Evolutionary conservation across 2,888 invertebrate genomes (phyloP).

Genomic region (Cheilosia pagana): DNA sequence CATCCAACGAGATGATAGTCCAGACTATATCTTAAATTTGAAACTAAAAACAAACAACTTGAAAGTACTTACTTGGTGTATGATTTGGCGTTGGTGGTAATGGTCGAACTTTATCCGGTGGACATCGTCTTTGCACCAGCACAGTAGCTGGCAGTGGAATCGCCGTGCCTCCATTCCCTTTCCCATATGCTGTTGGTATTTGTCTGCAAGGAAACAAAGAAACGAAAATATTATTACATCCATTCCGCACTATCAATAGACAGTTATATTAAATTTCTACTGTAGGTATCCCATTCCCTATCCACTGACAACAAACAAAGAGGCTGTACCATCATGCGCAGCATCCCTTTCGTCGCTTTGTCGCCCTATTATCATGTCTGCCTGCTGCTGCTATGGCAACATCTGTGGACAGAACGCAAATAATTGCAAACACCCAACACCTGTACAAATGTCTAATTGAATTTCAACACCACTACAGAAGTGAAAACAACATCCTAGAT

Average conservation of each 20-base stretch:
- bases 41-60: constrained; percentile 2
- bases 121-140: constrained; percentile 89
- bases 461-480: constrained; percentile 40
- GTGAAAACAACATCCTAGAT: constrained; percentile 32
- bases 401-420: constrained; percentile 28
- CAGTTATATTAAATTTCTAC: constrained; percentile 28
- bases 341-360: constrained; percentile 10
- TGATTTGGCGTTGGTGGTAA: constrained; percentile 88
- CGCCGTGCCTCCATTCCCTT: constrained; percentile 87
- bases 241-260: constrained; percentile 24
- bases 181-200: constrained; percentile 86
- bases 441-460: constrained; percentile 63
- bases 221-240: constrained; percentile 12
- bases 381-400: constrained; percentile 26
- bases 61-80: constrained; percentile 82
- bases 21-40: background rate
- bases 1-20: too few species aligned
- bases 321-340: background rate
- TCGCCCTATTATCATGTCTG: constrained; percentile 39
- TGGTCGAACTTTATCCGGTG: constrained; percentile 91
- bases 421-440: constrained; percentile 64
- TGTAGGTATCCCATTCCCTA: background rate
- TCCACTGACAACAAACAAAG: constrained; percentile 15
- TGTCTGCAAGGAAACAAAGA: constrained; percentile 84
- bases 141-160: constrained; percentile 92